Conservation (phyloP, 1,140 invertebrate species). For the Rhagoletis pomonella region DNA sequence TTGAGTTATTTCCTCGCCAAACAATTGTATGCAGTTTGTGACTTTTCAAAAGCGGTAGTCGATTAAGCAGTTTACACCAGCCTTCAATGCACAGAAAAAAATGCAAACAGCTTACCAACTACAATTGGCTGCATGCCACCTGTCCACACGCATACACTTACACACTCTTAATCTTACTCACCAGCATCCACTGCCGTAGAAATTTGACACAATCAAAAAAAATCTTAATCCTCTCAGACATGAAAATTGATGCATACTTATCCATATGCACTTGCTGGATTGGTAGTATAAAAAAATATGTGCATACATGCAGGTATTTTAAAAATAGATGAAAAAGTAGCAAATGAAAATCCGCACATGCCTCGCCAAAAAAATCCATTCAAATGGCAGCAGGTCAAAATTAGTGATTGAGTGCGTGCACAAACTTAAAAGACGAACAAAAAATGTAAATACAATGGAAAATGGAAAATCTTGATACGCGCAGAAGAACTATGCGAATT, state of each 20-base stretch:
- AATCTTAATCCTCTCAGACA: slow-evolving; percentile 46
- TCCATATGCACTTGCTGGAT: too few relatives aligned
- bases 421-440: neutral
- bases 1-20: neutral
- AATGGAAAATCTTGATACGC: slow-evolving; percentile 17
- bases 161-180: neutral
- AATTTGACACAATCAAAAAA: neutral
- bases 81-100: neutral
- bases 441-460: neutral
- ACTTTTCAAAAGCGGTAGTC: neutral
- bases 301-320: neutral
- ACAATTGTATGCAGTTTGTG: neutral
- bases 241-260: neutral
- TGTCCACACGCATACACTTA: neutral
- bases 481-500: slow-evolving; percentile 6
- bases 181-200: neutral
- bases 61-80: neutral
- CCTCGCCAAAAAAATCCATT: neutral
- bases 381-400: slow-evolving; percentile 35
- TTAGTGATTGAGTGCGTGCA: slow-evolving; percentile 15
- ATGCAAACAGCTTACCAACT: slow-evolving; percentile 1
- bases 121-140: slow-evolving; percentile 25
- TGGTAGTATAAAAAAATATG: neutral
- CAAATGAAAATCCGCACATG: slow-evolving; percentile 7
- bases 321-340: neutral